Conservation (phyloP, 2,113 vertebrate species). For the Myotis yumanensis region DNA sequence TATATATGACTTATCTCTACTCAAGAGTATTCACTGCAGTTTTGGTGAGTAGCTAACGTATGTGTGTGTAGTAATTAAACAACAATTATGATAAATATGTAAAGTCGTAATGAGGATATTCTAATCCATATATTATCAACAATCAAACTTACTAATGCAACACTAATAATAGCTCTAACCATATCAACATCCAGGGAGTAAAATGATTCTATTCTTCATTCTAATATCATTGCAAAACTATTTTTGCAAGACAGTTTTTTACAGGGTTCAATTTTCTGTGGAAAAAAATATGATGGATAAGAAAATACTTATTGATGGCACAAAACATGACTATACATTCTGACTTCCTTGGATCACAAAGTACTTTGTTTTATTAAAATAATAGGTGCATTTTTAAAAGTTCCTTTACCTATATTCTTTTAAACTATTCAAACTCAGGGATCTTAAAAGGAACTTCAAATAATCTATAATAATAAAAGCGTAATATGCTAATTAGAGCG, state of each 20-base stretch:
- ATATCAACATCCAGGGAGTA: background rate
- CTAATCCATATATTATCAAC: background rate
- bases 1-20: background rate
- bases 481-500: too few species aligned
- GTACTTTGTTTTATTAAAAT: background rate
- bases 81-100: background rate
- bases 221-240: background rate
- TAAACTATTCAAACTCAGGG: background rate
- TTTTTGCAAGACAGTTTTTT: background rate
- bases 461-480: background rate
- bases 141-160: background rate
- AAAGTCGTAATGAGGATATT: background rate
- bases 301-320: background rate
- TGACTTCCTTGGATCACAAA: background rate
- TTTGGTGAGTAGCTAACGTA: background rate
- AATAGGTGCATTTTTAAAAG: background rate
- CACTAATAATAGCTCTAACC: background rate
- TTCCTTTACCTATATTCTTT: background rate
- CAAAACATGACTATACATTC: background rate
- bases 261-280: background rate
- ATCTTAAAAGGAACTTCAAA: background rate
- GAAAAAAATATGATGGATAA: background rate
- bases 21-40: background rate
- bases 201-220: background rate
- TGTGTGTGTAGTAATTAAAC: background rate